These are phyloP conservation scores for Mesitornis unicolor DNA, from an alignment of 2,113 vertebrate genomes.

Conservation along the genomic window DNA sequence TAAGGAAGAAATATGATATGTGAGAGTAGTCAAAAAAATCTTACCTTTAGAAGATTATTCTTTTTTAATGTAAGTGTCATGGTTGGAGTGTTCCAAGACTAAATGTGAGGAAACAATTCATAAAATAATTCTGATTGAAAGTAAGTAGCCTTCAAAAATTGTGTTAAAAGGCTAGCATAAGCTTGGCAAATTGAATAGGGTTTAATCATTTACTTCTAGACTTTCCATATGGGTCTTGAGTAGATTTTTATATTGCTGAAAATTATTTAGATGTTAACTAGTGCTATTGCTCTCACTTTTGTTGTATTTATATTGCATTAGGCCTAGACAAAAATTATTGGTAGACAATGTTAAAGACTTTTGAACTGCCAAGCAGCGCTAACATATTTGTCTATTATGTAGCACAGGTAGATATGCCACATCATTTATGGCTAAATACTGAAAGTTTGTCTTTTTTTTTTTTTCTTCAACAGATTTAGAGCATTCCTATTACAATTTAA, in stretches of 20 bases:
- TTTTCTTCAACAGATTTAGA: conserved; percentile 80
- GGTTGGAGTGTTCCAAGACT: neutral
- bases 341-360: neutral
- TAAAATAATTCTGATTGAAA: neutral
- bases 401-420: neutral
- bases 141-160: neutral
- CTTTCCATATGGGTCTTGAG: neutral
- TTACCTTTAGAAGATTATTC: neutral
- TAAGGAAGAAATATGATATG: neutral
- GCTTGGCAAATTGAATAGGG: neutral
- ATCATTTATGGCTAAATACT: neutral
- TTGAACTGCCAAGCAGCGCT: neutral
- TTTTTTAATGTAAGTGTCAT: neutral
- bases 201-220: too few species aligned
- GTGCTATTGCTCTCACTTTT: neutral
- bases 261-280: neutral
- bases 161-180: neutral
- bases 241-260: neutral
- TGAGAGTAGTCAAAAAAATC: neutral
- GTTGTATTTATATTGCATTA: neutral
- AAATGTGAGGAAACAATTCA: neutral
- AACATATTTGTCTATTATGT: neutral
- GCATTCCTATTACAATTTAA: conserved; percentile 89
- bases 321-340: neutral
- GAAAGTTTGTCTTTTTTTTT: neutral